Base-by-base conservation (phyloP, 2,113 vertebrate species). In the Ivindomyrus marchei region DNA sequence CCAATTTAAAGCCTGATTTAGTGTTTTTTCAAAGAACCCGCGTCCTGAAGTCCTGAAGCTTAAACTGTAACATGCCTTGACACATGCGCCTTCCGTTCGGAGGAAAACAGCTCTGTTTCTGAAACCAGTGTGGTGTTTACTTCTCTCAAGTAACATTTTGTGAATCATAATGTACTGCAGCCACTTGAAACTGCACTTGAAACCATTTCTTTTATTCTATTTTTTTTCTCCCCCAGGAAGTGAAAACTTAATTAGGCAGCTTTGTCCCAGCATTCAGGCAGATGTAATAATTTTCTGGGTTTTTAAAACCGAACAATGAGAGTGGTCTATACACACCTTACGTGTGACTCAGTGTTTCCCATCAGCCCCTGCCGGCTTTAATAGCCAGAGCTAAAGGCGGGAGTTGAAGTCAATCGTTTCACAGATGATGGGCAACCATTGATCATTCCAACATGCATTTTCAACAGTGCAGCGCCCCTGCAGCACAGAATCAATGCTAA, bases 171-270 rank as follows among this genome's bases (percentile, higher is more conserved):
- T n/a, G 31, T 27, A 19, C 27, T 53, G 31, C 45, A 17, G 13
- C n/a, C 47, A 50, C 50, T 87, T 56, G 5, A 87, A 53, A 53
- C 10, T 56, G 42, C 45, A 47, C 83, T 45, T 21, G n/a, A 42
- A 80, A 42, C 36, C 6, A 80, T 80, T 80, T 85, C 39, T 85
- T 45, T 85, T 47, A 46, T 85, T 56, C n/a, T 31, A 47, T 53
- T 87, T 87, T 27, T 52, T 53, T 87, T 87, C 50, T 19, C 74
- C 27, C 47, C 49, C 46, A 87, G 13, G 50, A 87, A 87, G 85
- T 36, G 27, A 87, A 87, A 87, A 87, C 50, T 87, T 87, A 87
- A 87, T 87, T 87, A 53, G 85, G 50, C 27, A 53, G 47, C n/a
- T 50, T 39, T 56, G 50, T 39, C 85, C 85, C 85, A 56, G 27